Evolutionary conservation across 2,888 invertebrate species (phyloP).

Genomic region (Erebia epiphron): DNA sequence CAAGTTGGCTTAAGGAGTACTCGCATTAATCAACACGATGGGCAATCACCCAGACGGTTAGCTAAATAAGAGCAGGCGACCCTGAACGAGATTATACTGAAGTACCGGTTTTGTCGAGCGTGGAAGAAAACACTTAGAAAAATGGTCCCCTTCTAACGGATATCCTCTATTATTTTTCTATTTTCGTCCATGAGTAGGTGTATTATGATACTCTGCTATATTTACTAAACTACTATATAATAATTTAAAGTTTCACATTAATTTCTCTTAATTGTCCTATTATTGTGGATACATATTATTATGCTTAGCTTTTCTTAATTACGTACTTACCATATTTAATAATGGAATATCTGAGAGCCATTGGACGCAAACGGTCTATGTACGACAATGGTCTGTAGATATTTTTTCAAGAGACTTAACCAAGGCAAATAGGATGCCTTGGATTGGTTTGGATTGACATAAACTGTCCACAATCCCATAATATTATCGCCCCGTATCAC

Average conservation of each 20-base stretch:
- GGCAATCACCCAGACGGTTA: slow-evolving; percentile 50
- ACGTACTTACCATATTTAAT: background rate
- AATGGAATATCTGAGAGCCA: too few species aligned
- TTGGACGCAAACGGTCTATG: too few species aligned
- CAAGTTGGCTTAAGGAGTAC: slow-evolving; percentile 61
- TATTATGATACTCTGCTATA: background rate
- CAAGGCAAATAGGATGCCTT: too few species aligned
- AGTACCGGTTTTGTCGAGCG: slow-evolving; percentile 28
- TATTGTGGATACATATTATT: background rate
- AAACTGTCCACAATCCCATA: background rate
- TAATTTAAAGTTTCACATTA: too few species aligned
- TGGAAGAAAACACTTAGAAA: slow-evolving; percentile 29
- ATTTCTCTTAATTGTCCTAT: background rate
- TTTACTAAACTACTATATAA: background rate
- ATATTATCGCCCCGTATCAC: background rate
- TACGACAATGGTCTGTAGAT: too few species aligned
- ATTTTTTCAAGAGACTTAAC: background rate
- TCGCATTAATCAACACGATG: slow-evolving; percentile 68
- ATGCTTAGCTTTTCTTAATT: too few species aligned
- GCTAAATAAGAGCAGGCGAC: slow-evolving; percentile 48
- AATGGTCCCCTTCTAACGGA: slow-evolving; percentile 24
- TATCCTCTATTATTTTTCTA: slow-evolving; percentile 27
- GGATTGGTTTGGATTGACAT: too few species aligned
- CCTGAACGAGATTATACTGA: slow-evolving; percentile 28
- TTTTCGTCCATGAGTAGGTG: slow-evolving; percentile 1